A percentile compares a stretch with the other conserved stretches of the same genome.
phyloP scores from a whole-genome alignment of 2,113 vertebrate species.

The Pteropus alecto region DNA sequence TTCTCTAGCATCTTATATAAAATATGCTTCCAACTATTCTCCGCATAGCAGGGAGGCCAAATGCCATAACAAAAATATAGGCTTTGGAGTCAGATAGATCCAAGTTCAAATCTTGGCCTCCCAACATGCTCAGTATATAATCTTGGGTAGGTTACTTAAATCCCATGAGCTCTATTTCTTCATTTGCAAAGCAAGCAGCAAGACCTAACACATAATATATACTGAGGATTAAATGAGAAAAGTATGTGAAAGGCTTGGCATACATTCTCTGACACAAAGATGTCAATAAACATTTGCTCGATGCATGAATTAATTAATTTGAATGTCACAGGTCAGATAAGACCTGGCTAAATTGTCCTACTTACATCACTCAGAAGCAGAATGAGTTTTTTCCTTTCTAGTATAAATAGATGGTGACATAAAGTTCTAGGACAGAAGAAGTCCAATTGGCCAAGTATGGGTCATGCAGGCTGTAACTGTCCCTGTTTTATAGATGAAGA shows the following conservation, averaged over 20 bases:
- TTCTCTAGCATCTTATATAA: background rate
- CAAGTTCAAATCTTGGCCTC: constrained; percentile 32
- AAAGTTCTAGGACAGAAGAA: background rate
- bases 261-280: constrained; percentile 18
- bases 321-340: constrained; percentile 55
- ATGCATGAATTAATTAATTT: constrained; percentile 65
- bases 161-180: constrained; percentile 39
- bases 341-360: constrained; percentile 28
- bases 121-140: background rate
- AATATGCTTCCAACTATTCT: background rate
- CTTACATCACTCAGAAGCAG: background rate
- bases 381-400: constrained; percentile 41
- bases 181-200: constrained; percentile 63
- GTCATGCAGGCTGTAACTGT: background rate
- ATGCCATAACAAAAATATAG: background rate
- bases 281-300: constrained; percentile 63
- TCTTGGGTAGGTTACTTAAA: constrained; percentile 43
- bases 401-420: background rate
- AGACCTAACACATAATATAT: background rate
- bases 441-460: background rate
- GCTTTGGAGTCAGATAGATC: background rate
- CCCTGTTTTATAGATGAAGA: background rate
- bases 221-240: constrained; percentile 57
- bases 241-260: constrained; percentile 23
- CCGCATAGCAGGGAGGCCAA: background rate